Conservation (phyloP, 2,888 invertebrate genomes). For the Griposia aprilina region DNA sequence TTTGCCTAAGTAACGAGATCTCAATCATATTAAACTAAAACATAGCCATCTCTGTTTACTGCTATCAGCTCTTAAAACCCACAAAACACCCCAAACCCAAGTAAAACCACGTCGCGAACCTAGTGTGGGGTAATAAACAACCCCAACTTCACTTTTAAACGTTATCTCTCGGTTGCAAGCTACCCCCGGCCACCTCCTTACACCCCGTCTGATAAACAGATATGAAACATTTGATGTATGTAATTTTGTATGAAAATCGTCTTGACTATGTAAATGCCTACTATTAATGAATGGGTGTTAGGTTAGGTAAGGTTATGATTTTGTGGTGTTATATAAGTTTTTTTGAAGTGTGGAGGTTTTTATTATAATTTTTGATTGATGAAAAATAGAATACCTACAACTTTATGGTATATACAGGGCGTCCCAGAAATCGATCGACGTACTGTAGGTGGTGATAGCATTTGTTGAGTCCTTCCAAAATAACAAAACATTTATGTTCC, state of each 20-base stretch:
- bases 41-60: background rate
- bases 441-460: too few species aligned
- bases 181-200: conserved; percentile 59
- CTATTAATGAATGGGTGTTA: conserved; percentile 59
- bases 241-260: conserved; percentile 67
- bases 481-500: too few species aligned
- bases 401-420: too few species aligned
- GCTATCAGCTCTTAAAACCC: conserved; percentile 18
- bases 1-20: background rate
- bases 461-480: too few species aligned
- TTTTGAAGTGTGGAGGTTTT: background rate
- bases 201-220: conserved; percentile 69
- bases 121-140: conserved; percentile 69
- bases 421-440: too few species aligned
- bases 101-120: conserved; percentile 37
- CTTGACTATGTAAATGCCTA: conserved; percentile 42
- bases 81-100: conserved; percentile 15
- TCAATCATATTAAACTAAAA: background rate
- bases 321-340: background rate
- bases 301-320: background rate
- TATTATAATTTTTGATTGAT: background rate
- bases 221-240: conserved; percentile 76
- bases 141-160: conserved; percentile 74
- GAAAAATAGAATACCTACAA: background rate
- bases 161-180: conserved; percentile 76